These are phyloP conservation scores for Rachycentron canadum DNA, from an alignment of 2,797 vertebrate species.

Conservation along the genomic window DNA sequence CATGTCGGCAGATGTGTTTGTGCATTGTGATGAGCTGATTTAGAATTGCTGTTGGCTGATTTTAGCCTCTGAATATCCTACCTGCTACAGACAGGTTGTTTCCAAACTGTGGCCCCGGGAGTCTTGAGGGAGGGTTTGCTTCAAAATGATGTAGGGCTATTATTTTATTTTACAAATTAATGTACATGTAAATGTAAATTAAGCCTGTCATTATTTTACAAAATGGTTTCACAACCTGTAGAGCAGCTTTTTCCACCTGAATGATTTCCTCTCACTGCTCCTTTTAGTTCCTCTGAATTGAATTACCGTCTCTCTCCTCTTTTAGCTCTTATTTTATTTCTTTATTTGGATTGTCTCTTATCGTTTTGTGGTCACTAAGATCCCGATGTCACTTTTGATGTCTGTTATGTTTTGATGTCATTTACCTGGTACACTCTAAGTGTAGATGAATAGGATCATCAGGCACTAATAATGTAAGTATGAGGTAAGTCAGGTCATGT, in stretches of 20 bases:
- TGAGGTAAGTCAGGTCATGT: not conserved
- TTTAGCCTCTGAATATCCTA: conserved; percentile 49
- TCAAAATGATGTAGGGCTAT: conserved; percentile 37
- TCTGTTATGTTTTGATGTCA: too few species aligned
- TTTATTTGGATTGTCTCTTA: not conserved
- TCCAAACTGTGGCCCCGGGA: conserved; percentile 11
- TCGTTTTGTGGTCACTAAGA: conserved; percentile 6
- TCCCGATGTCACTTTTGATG: not conserved
- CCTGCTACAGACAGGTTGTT: conserved; percentile 62
- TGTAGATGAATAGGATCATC: not conserved
- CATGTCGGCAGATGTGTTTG: conserved; percentile 59
- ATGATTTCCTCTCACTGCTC: not conserved
- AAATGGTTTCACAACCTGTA: not conserved
- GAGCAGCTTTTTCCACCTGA: not conserved
- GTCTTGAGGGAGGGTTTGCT: conserved; percentile 29
- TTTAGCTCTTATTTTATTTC: not conserved
- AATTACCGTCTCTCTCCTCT: not conserved
- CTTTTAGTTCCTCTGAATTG: conserved; percentile 4
- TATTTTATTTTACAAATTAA: conserved; percentile 6
- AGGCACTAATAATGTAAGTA: not conserved
- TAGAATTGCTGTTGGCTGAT: conserved; percentile 40
- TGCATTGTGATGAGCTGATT: conserved; percentile 69
- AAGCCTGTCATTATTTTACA: conserved; percentile 3
- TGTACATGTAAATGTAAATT: conserved; percentile 9
- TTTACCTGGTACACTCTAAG: not conserved